A percentile compares a stretch with the other conserved stretches of the same genome.
Evolutionary conservation across 2,888 invertebrate genomes (phyloP).

Genomic region (Aromia moschata): DNA sequence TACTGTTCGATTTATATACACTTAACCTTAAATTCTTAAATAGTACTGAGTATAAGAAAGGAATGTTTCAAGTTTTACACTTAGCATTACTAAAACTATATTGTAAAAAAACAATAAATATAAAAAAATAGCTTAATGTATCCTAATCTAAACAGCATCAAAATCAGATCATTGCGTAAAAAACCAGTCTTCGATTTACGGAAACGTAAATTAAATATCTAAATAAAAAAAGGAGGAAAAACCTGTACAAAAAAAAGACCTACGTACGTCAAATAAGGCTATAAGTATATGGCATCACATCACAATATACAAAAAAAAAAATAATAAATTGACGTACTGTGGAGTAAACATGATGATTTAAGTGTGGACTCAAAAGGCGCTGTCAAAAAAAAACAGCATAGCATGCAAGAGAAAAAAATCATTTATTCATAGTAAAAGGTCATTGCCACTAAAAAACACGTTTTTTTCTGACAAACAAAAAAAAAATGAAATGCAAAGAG

Average conservation of each 20-base stretch:
- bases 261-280: constrained; percentile 9
- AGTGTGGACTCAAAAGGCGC: too few species aligned
- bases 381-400: too few species aligned
- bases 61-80: constrained; percentile 43
- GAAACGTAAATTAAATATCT: constrained; percentile 25
- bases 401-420: too few species aligned
- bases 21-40: constrained; percentile 35
- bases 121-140: constrained; percentile 43
- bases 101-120: constrained; percentile 47
- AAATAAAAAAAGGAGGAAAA: constrained; percentile 8
- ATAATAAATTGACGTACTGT: too few species aligned
- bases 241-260: constrained; percentile 23
- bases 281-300: constrained; percentile 37
- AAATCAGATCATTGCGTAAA: constrained; percentile 38
- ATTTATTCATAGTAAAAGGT: too few species aligned
- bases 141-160: constrained; percentile 32
- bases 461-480: too few species aligned
- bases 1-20: constrained; percentile 45
- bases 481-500: too few species aligned
- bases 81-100: constrained; percentile 33
- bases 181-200: constrained; percentile 37
- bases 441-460: too few species aligned
- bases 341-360: too few species aligned
- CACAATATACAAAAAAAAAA: constrained; percentile 35
- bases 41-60: constrained; percentile 42